Evolutionary conservation across 2,113 vertebrate genomes (phyloP).

Genomic region (Larimichthys polyactis): DNA sequence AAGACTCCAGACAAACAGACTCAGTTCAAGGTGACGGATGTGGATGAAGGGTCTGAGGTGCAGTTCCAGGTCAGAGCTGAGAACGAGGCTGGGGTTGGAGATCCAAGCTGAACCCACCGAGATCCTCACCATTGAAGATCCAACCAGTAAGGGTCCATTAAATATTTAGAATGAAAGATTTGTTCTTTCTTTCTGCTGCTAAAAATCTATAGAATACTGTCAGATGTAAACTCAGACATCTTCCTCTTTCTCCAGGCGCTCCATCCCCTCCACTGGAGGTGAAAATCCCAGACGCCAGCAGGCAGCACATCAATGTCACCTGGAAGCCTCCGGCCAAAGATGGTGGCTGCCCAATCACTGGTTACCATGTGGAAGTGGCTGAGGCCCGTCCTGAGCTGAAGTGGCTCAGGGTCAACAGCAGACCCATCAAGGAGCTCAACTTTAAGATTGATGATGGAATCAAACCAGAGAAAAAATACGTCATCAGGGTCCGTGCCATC

Average conservation of each 20-base stretch:
- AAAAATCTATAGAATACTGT: background rate
- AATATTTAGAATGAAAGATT: background rate
- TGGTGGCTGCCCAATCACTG: slow-evolving; percentile 93
- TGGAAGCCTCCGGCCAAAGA: slow-evolving; percentile 96
- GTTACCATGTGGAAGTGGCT: slow-evolving; percentile 96
- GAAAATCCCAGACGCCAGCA: slow-evolving; percentile 90
- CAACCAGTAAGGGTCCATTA: slow-evolving; percentile 86
- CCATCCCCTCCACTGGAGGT: slow-evolving; percentile 95
- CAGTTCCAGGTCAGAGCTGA: slow-evolving; percentile 99
- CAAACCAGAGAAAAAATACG: slow-evolving; percentile 96
- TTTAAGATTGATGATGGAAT: slow-evolving; percentile 94
- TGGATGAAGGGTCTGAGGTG: slow-evolving; percentile 97
- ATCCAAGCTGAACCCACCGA: slow-evolving; percentile 97
- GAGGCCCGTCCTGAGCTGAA: slow-evolving; percentile 95
- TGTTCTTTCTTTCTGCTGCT: background rate
- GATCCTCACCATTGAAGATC: slow-evolving; percentile 91
- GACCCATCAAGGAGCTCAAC: slow-evolving; percentile 93
- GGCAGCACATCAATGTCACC: slow-evolving; percentile 92
- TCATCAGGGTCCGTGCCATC: slow-evolving; percentile 94
- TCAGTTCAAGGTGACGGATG: slow-evolving; percentile 93
- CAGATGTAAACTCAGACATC: background rate
- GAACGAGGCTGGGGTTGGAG: slow-evolving; percentile 96
- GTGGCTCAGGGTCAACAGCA: slow-evolving; percentile 95
- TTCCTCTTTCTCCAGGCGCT: slow-evolving; percentile 81
- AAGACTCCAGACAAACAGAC: slow-evolving; percentile 93